Percentiles rank a stretch among this genome's conserved stretches.
Evolutionary conservation across 2,797 vertebrate genomes (phyloP).

Genomic region (Lycodopsis pacificus): DNA sequence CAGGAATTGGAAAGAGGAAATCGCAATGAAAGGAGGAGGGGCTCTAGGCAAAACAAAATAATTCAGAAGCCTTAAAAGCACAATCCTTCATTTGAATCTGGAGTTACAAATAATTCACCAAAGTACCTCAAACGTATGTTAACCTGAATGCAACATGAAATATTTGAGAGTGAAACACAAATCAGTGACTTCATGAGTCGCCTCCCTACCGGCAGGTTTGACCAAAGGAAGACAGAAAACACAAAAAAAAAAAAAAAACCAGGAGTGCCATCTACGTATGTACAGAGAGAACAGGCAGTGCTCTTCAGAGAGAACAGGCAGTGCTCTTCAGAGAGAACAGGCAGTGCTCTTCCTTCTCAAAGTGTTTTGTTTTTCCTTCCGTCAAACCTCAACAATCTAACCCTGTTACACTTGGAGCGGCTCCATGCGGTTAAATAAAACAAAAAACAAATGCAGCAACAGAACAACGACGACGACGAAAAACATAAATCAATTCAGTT

Average conservation of each 20-base stretch:
- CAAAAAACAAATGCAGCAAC: slow-evolving; percentile 25
- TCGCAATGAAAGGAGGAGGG: no score
- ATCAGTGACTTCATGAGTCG: slow-evolving; percentile 23
- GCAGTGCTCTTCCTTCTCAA: slow-evolving; percentile 1
- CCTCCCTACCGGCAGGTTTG: neutral
- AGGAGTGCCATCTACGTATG: slow-evolving; percentile 7
- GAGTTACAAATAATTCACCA: neutral
- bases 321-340: slow-evolving; percentile 11
- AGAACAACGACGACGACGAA: slow-evolving; percentile 29
- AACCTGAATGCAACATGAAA: slow-evolving; percentile 40
- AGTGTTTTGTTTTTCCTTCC: slow-evolving; percentile 17
- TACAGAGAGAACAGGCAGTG: slow-evolving; percentile 1
- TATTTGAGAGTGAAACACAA: slow-evolving; percentile 21
- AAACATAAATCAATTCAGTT: slow-evolving; percentile 59
- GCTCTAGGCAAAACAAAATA: slow-evolving; percentile 28
- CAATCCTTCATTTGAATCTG: slow-evolving; percentile 27
- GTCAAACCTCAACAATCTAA: neutral
- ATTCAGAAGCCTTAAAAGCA: slow-evolving; percentile 37
- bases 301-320: neutral
- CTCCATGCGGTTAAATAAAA: slow-evolving; percentile 11
- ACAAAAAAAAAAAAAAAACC: slow-evolving; percentile 22
- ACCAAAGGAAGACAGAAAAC: slow-evolving; percentile 57
- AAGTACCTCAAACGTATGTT: neutral
- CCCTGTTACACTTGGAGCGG: slow-evolving; percentile 20
- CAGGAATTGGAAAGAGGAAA: slow-evolving; percentile 8